These are phyloP conservation scores for Merodon equestris DNA, from an alignment of 2,888 invertebrate genomes.

Conservation along the genomic window DNA sequence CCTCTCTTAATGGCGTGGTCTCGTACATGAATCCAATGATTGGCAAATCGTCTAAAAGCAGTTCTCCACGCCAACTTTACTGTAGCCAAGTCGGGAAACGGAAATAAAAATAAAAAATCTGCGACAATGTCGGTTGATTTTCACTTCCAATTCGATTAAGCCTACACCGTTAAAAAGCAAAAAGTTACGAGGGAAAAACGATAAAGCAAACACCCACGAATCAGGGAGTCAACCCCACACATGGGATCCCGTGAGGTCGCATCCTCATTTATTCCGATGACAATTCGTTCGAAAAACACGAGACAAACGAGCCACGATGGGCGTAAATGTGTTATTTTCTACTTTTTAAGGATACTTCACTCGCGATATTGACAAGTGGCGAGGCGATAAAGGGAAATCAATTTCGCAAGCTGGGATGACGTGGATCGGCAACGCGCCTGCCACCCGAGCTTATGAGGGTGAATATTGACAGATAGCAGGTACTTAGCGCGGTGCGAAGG, in stretches of 20 bases:
- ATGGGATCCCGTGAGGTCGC: neutral
- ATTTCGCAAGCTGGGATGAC: neutral
- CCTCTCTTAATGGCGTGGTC: constrained; percentile 5
- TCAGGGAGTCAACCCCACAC: neutral
- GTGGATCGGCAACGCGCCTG: neutral
- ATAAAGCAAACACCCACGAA: neutral
- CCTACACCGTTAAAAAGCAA: constrained; percentile 11
- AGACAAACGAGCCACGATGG: neutral
- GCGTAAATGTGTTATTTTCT: neutral
- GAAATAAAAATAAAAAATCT: neutral
- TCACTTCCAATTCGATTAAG: constrained; percentile 40
- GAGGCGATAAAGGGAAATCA: constrained; percentile 19
- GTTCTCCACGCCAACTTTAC: neutral
- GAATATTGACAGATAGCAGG: constrained; percentile 27
- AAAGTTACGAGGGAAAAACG: neutral
- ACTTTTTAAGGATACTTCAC: neutral
- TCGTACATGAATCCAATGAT: constrained; percentile 3
- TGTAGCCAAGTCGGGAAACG: neutral
- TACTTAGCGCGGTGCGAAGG: constrained; percentile 22
- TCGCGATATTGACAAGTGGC: constrained; percentile 8
- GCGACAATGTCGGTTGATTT: constrained; percentile 24
- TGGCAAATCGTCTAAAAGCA: no score
- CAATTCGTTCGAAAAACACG: constrained; percentile 17
- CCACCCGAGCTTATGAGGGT: constrained; percentile 14
- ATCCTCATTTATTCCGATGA: constrained; percentile 16